These are phyloP conservation scores for Synchiropus splendidus DNA, from an alignment of 2,113 vertebrate genomes.

Conservation along the genomic window DNA sequence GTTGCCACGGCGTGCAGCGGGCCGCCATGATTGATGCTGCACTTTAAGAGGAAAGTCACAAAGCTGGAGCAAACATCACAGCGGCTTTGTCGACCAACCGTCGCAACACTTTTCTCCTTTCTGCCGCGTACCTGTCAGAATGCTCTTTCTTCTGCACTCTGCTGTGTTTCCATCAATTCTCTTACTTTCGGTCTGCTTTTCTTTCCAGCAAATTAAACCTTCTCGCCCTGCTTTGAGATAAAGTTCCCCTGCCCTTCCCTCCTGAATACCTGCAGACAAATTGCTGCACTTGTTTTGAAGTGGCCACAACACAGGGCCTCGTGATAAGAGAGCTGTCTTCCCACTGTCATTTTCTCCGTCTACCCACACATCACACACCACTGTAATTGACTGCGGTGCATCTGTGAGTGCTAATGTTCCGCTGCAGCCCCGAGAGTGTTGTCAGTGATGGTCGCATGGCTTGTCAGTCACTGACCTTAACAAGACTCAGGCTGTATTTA, in stretches of 20 bases:
- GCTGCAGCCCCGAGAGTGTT: slow-evolving; percentile 26
- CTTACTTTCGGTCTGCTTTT: slow-evolving; percentile 17
- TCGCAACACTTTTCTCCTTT: slow-evolving; percentile 22
- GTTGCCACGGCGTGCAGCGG: slow-evolving; percentile 23
- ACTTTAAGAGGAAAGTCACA: slow-evolving; percentile 30
- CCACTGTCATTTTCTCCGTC: slow-evolving; percentile 46
- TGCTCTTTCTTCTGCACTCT: slow-evolving; percentile 2
- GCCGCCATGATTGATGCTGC: slow-evolving; percentile 53
- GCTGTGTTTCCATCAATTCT: slow-evolving; percentile 4
- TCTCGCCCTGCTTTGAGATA: slow-evolving; percentile 15
- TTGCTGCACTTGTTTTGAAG: slow-evolving; percentile 55
- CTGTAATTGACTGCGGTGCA: slow-evolving; percentile 54
- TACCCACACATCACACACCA: slow-evolving; percentile 38
- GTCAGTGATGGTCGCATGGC: slow-evolving; percentile 33
- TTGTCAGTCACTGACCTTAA: slow-evolving; percentile 55
- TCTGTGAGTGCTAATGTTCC: slow-evolving; percentile 36
- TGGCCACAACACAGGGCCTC: slow-evolving; percentile 49
- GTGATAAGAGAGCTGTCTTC: slow-evolving; percentile 55
- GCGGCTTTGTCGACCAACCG: slow-evolving; percentile 26
- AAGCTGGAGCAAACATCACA: slow-evolving; percentile 39
- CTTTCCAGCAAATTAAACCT: slow-evolving; percentile 21
- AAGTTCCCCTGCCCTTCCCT: slow-evolving; percentile 24
- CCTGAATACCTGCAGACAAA: slow-evolving; percentile 46
- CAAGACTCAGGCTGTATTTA: slow-evolving; percentile 17
- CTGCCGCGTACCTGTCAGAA: background rate